phyloP scores from a whole-genome alignment of 2,888 invertebrate genomes.

The Villa cingulata region DNA sequence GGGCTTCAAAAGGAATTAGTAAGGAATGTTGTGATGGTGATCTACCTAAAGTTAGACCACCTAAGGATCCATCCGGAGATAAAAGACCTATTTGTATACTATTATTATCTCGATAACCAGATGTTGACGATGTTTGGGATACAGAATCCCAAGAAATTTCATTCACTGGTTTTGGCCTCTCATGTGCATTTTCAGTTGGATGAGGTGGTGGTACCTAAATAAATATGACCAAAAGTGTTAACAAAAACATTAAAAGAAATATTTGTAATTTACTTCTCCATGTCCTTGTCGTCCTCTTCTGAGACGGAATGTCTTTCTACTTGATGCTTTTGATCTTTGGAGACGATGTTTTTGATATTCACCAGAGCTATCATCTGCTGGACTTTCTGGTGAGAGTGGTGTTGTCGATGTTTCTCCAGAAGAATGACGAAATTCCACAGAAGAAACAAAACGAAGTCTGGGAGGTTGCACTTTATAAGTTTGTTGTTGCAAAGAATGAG shows the following conservation, averaged over 20 bases:
- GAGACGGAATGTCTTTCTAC: conserved; percentile 83
- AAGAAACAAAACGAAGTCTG: conserved; percentile 67
- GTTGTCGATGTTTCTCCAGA: conserved; percentile 67
- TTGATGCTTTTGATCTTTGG: conserved; percentile 86
- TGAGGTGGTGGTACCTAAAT: conserved; percentile 3
- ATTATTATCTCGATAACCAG: conserved; percentile 64
- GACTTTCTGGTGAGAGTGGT: conserved; percentile 60
- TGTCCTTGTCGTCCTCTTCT: conserved; percentile 61
- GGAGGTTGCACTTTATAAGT: conserved; percentile 39
- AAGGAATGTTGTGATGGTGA: conserved; percentile 66
- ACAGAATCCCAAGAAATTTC: conserved; percentile 72
- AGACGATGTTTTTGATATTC: conserved; percentile 50
- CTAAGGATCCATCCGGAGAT: conserved; percentile 40
- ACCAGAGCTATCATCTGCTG: conserved; percentile 52
- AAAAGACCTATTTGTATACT: conserved; percentile 37
- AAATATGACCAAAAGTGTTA: background rate
- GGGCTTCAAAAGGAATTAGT: conserved; percentile 60
- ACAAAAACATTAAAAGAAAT: background rate
- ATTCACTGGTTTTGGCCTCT: conserved; percentile 31
- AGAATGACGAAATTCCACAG: conserved; percentile 66
- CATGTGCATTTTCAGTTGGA: conserved; percentile 17
- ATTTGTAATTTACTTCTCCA: conserved; percentile 45
- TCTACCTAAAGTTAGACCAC: conserved; percentile 51
- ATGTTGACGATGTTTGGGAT: conserved; percentile 74
- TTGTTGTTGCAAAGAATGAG: conserved; percentile 34